Evolutionary conservation across 2,797 vertebrate species (phyloP), one percentile per base, ranked within the genome.

Genomic region (Acanthis flammea): DNA sequence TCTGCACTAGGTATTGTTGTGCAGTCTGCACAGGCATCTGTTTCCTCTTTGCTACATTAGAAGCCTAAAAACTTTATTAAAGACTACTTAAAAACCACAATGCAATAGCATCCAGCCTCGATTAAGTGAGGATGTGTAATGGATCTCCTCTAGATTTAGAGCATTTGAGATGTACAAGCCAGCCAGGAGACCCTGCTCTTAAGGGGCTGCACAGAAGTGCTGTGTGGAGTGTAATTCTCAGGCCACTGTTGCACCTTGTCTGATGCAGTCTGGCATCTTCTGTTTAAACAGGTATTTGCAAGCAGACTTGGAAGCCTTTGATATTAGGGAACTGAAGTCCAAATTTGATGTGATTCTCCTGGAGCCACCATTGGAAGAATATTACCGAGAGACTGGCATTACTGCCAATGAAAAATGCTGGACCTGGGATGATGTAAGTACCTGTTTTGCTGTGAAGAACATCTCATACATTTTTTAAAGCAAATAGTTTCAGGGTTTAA

Each of bases 271-370:
- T 55, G 3, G 50, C 27, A 1, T 79, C 25, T 39, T 95, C 61
- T 91, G 19, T 94, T 93, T 14, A 24, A 90, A 86, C 81, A 99
- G 99, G 99, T 99, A 99, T 94, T 98, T 99, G 62, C 99, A 99
- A 96, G 99, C 99, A 54, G 99, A 99, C 87, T 97, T 98, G 65
- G 99, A 99, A 90, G 98, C 98, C 79, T 99, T 99, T 97, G 99
- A 99, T 97, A 98, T 99, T 80, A 97, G 99, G 95, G 99, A 99
- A 74, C 94, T 99, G 67, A 99, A 99, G 90, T 99, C 98, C 91
- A 99, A 99, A 96, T 99, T 99, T 94, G 99, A 99, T 91, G 99
- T 99, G 72, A 99, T 99, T 91, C 98, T 99, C 44, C 98, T 99
- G 74, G 99, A 99, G 90, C 99, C 99, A 31, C 99, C 99, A 0